phyloP scores from a whole-genome alignment of 2,888 invertebrate genomes.

The Matsumyia berberina region DNA sequence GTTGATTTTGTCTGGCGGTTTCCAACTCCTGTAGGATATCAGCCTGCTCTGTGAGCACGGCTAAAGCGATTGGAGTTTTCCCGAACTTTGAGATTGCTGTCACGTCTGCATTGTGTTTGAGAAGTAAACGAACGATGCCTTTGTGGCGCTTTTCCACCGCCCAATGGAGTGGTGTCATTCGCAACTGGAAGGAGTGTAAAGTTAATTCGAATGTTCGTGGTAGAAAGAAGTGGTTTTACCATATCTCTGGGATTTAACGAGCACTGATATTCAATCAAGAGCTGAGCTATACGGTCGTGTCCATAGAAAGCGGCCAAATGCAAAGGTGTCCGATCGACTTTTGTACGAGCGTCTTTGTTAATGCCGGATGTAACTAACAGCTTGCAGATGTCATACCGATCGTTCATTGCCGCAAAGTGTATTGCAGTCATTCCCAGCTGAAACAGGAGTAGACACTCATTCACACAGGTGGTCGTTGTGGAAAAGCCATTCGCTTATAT shows the following conservation, averaged over 20 bases:
- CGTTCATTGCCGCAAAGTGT: slow-evolving; percentile 93
- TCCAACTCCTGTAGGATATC: slow-evolving; percentile 87
- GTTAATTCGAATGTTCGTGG: no score
- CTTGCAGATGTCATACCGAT: slow-evolving; percentile 91
- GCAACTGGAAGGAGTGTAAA: slow-evolving; percentile 86
- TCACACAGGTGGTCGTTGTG: neutral
- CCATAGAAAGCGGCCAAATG: slow-evolving; percentile 95
- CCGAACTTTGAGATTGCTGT: slow-evolving; percentile 89
- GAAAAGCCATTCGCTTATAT: slow-evolving; percentile 60
- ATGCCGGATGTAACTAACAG: slow-evolving; percentile 94
- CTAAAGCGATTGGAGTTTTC: slow-evolving; percentile 88
- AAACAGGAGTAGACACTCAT: slow-evolving; percentile 5
- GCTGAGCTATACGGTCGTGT: slow-evolving; percentile 89
- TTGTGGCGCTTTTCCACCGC: slow-evolving; percentile 93
- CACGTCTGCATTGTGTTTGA: slow-evolving; percentile 91
- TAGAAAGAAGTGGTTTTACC: no score
- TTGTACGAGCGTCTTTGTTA: slow-evolving; percentile 94
- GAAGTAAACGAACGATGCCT: slow-evolving; percentile 88
- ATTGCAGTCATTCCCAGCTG: slow-evolving; percentile 95
- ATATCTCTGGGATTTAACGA: slow-evolving; percentile 91
- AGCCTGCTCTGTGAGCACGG: slow-evolving; percentile 87
- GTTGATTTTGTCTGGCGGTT: slow-evolving; percentile 82
- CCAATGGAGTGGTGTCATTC: slow-evolving; percentile 98
- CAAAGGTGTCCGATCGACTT: slow-evolving; percentile 95
- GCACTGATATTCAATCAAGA: slow-evolving; percentile 89